A percentile compares a stretch with the other conserved stretches of the same genome.
Conservation (phyloP, 2,797 vertebrate genomes). For the Aythya fuligula region DNA sequence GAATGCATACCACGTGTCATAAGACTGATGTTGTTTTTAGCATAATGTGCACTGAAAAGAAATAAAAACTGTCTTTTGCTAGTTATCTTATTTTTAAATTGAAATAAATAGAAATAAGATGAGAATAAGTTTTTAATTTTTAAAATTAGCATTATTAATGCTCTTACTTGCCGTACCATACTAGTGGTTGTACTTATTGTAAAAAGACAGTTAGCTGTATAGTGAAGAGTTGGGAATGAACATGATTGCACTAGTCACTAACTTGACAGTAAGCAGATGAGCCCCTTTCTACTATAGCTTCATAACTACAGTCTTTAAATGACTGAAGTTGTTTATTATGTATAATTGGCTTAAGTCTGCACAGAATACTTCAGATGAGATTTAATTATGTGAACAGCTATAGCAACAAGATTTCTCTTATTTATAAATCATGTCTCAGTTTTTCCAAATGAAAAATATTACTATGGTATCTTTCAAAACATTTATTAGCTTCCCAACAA, state of each 20-base stretch:
- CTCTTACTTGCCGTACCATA: background rate
- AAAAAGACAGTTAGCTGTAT: background rate
- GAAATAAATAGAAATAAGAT: background rate
- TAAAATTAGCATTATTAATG: background rate
- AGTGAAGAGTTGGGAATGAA: background rate
- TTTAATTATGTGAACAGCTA: conserved; percentile 39
- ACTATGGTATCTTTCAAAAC: background rate
- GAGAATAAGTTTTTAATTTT: background rate
- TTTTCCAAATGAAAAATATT: conserved; percentile 16
- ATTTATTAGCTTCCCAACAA: background rate
- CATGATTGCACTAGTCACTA: background rate
- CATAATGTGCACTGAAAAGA: background rate
- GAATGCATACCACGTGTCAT: background rate
- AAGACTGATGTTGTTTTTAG: background rate
- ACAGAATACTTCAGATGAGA: conserved; percentile 27
- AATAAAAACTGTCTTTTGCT: background rate
- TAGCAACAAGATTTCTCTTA: conserved; percentile 18
- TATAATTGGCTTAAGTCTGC: conserved; percentile 54
- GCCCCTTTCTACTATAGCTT: conserved; percentile 33
- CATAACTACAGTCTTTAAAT: conserved; percentile 6
- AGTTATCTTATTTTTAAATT: background rate
- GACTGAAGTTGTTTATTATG: conserved; percentile 30
- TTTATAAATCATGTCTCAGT: background rate
- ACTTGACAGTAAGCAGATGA: conserved; percentile 50
- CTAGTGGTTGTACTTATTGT: background rate